Evolutionary conservation across 2,888 invertebrate species (phyloP), one percentile per base, ranked within the genome.

Genomic region (Plagodis dolabraria): DNA sequence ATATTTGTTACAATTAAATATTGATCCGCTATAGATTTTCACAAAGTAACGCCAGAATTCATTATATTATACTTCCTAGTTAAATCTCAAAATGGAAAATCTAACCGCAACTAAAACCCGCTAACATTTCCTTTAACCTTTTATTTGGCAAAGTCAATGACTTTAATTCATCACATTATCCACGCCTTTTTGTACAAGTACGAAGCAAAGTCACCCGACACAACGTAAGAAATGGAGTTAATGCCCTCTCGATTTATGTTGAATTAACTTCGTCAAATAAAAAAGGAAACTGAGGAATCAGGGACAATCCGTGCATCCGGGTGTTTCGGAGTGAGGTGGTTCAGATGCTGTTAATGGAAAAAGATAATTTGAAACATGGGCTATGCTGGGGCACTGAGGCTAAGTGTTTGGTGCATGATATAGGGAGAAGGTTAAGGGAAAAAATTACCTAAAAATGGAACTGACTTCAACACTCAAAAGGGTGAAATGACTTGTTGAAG

Each of bases 241-340:
- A 80, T 74, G 81, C 76, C 78, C 80, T 75, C 72, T 67, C 79
- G 83, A 86, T 87, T 86, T 86, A 82, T 85, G 86, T 86, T 82
- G 80, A 85, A 85, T 84, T 82, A 85, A 82, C 79, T 79, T 79
- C 68, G 69, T 67, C 66, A 73, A 76, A 77, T 74, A 65, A 61
- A 71, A 77, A 77, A 80, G 69, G 72, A 80, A 82, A 77, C 11
- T 48, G 48, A 40, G 47, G 51, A 64, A 61, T 62, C 69, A 65
- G 65, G 64, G 66, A 66, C 77, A 74, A 73, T 76, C 75, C 83
- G 80, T 82, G 82, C 80, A 88, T 89, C 89, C 89, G 22, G 22
- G 22, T 22, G 4, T 22, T 22, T 22, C 22, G 89, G 85, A 79
- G 72, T 52, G 56, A 61, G 49, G 60, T 61, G 60, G 52, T 55